Evolutionary conservation across 2,888 invertebrate genomes (phyloP), one percentile per base, ranked within the genome.

Genomic region (Ypsolopha sequella): DNA sequence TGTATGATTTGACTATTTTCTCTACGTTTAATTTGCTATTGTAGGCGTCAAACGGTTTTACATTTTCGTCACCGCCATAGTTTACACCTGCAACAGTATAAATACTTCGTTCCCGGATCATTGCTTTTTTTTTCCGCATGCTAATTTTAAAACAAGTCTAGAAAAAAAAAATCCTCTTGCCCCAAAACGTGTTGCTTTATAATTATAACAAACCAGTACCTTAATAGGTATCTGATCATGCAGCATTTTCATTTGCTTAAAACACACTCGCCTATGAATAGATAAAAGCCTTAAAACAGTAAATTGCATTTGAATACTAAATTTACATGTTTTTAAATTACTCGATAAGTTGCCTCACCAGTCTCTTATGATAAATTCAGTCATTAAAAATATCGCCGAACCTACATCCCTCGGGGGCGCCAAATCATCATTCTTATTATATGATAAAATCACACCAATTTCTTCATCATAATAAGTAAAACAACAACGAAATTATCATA

Each of bases 351-450:
- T 24, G 24, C 24, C 24, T 24, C 24, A 24, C 24, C 24, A n/a
- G 49, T 45, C 10, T 50, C 39, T 41, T 50, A 50, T n/a, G n/a
- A n/a, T n/a, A n/a, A n/a, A n/a, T n/a, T n/a, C n/a, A 24, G 24
- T 24, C 24, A 24, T 24, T 4, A 24, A 24, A 51, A 49, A 51
- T 38, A 46, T 52, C 47, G 46, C 53, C 70, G 67, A 70, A 77
- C 78, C 79, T 80, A 78, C 68, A 66, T 75, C 79, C 76, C 76
- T 69, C 73, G 61, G 79, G 80, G 77, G 86, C 77, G 86, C 80
- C 86, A 85, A 85, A 84, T 82, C 82, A 73, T 74, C 62, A 63
- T 9, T 49, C 6, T 51, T 36, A n/a, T 46, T 69, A 61, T 60
- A 60, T 54, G 64, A 63, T 24, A 68, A 66, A 69, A 65, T 70